Conservation (phyloP, 2,888 invertebrate genomes). For the Pomacea canaliculata region DNA sequence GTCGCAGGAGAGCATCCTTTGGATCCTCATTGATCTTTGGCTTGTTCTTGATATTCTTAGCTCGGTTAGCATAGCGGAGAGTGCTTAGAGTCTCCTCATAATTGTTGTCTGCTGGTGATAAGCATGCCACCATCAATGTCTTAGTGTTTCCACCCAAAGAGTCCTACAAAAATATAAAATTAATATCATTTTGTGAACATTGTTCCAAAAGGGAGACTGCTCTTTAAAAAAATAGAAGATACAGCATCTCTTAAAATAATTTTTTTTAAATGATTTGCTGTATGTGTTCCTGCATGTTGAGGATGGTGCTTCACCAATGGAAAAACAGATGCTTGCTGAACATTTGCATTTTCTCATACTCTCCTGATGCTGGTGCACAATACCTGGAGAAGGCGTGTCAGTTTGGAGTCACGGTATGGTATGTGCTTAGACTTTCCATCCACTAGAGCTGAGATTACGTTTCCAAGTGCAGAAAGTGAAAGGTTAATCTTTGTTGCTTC, state of each 20-base stretch:
- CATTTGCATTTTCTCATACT: no score
- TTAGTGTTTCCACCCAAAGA: slow-evolving; percentile 83
- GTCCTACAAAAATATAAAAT: slow-evolving; percentile 55
- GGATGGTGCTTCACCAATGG: no score
- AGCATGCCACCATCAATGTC: slow-evolving; percentile 88
- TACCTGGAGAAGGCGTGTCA: slow-evolving; percentile 69
- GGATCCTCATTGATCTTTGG: slow-evolving; percentile 91
- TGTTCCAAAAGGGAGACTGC: no score
- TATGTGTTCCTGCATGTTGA: no score
- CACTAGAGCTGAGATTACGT: slow-evolving; percentile 89
- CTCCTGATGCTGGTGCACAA: not conserved
- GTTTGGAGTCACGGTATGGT: slow-evolving; percentile 88
- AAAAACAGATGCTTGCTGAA: no score
- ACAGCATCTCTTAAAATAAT: no score
- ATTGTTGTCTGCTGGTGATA: slow-evolving; percentile 85
- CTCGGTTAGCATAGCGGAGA: slow-evolving; percentile 85
- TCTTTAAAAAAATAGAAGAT: no score
- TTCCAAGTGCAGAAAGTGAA: slow-evolving; percentile 87
- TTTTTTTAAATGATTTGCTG: no score
- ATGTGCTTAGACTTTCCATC: slow-evolving; percentile 84
- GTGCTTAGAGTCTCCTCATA: slow-evolving; percentile 87
- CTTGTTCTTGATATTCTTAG: slow-evolving; percentile 86
- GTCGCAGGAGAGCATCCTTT: slow-evolving; percentile 86
- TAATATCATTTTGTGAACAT: no score
- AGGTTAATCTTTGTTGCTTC: slow-evolving; percentile 92